A percentile compares a stretch with the other conserved stretches of the same genome.
These are phyloP conservation scores for Buceros bicornis DNA, from an alignment of 2,797 vertebrate genomes.

Conservation along the genomic window DNA sequence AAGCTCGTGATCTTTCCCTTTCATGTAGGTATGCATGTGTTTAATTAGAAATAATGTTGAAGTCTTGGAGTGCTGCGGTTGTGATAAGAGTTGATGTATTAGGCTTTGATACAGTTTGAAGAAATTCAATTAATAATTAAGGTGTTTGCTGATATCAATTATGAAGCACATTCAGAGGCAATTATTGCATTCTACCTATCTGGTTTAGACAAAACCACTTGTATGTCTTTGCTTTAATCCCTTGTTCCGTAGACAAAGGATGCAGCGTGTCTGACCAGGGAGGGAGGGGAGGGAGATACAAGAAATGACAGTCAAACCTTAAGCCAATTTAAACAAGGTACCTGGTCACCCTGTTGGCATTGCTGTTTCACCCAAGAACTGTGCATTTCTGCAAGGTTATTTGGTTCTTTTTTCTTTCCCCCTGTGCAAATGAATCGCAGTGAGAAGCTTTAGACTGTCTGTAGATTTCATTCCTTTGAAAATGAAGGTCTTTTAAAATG, in stretches of 20 bases:
- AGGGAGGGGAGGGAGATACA: background rate
- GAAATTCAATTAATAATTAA: slow-evolving; percentile 61
- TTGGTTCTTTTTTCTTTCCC: background rate
- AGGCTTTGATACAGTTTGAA: slow-evolving; percentile 65
- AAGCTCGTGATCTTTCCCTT: background rate
- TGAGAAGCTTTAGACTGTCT: background rate
- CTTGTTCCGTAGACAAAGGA: background rate
- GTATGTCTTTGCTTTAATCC: background rate
- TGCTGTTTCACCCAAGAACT: background rate
- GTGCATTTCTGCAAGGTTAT: background rate
- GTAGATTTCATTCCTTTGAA: background rate
- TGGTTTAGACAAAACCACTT: slow-evolving; percentile 29
- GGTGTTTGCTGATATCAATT: slow-evolving; percentile 39
- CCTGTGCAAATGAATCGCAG: background rate
- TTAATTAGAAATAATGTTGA: slow-evolving; percentile 58
- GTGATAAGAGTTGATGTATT: slow-evolving; percentile 50
- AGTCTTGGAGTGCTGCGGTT: slow-evolving; percentile 17
- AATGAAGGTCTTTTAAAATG: background rate
- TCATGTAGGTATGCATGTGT: slow-evolving; percentile 21
- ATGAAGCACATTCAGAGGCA: slow-evolving; percentile 29
- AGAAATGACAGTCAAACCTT: background rate
- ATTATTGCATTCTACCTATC: slow-evolving; percentile 6
- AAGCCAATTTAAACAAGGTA: background rate
- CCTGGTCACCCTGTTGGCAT: background rate
- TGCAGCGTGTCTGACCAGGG: background rate